These are phyloP conservation scores for Melinaea marsaeus DNA, from an alignment of 2,888 invertebrate species.

Conservation along the genomic window DNA sequence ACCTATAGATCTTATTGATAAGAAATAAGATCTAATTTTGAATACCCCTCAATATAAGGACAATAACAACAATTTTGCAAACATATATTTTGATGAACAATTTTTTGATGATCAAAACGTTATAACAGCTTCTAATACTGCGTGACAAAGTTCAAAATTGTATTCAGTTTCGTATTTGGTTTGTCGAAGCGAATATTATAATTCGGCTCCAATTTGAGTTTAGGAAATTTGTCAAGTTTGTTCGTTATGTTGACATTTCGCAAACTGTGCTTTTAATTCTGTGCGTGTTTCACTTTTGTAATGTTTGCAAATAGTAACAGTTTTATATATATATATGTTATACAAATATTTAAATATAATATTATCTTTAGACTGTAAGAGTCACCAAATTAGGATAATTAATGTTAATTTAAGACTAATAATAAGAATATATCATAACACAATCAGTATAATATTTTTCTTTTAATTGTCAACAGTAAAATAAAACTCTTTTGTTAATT, in stretches of 20 bases:
- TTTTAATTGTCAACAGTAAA: too few relatives aligned
- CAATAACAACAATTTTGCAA: constrained; percentile 11
- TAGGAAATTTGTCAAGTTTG: constrained; percentile 45
- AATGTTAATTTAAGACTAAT: too few relatives aligned
- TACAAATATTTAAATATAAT: too few relatives aligned
- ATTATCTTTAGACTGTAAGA: too few relatives aligned
- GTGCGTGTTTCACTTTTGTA: constrained; percentile 35
- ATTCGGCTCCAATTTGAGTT: constrained; percentile 22
- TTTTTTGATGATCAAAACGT: constrained; percentile 12
- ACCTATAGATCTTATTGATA: not conserved
- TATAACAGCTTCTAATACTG: constrained; percentile 5
- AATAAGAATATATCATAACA: too few relatives aligned
- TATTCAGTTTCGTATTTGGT: constrained; percentile 12
- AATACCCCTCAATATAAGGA: constrained; percentile 9
- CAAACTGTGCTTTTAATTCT: constrained; percentile 47
- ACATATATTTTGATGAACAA: constrained; percentile 14
- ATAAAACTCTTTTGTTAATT: too few relatives aligned
- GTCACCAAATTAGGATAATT: too few relatives aligned
- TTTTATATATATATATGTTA: too few relatives aligned
- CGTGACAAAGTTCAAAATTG: constrained; percentile 13
- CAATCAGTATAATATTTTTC: too few relatives aligned
- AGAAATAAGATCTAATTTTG: constrained; percentile 17
- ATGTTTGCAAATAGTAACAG: too few relatives aligned
- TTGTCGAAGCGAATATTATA: constrained; percentile 29
- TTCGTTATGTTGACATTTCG: constrained; percentile 51